Evolutionary conservation across 2,113 vertebrate genomes (phyloP).

Genomic region (Ceyx melanurus): DNA sequence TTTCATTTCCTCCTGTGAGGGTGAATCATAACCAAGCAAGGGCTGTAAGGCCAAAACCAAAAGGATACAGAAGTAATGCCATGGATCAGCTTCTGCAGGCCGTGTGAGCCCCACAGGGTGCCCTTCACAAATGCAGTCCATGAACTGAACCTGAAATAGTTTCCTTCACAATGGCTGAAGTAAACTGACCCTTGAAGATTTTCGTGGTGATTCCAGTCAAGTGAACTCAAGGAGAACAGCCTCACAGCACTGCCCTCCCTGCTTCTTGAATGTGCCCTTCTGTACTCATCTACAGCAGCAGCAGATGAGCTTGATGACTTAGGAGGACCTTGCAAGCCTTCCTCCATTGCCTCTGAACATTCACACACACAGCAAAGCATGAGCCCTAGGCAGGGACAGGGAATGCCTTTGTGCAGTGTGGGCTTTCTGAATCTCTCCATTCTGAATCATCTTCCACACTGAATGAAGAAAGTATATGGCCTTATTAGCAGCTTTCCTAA

Average conservation of each 20-base stretch:
- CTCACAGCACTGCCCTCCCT: background rate
- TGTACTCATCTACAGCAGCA: background rate
- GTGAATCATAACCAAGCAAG: slow-evolving; percentile 55
- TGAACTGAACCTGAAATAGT: background rate
- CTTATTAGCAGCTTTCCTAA: background rate
- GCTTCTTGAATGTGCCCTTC: background rate
- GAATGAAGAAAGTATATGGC: background rate
- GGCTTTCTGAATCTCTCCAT: background rate
- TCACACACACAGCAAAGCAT: background rate
- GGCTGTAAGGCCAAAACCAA: background rate
- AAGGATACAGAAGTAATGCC: background rate
- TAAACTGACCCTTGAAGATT: slow-evolving; percentile 3
- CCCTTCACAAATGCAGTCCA: background rate
- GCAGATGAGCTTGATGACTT: background rate
- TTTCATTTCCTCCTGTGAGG: slow-evolving; percentile 51
- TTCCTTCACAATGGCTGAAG: background rate
- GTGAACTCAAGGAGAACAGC: background rate
- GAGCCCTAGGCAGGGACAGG: background rate
- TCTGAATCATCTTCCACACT: background rate
- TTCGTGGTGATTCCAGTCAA: background rate
- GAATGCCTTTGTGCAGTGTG: background rate
- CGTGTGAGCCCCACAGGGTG: background rate
- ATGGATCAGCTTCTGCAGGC: slow-evolving; percentile 17
- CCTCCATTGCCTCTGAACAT: background rate
- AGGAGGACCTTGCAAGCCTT: background rate